These are phyloP conservation scores for Temnothorax curvispinosus DNA, from an alignment of 1,140 invertebrate species.

Conservation along the genomic window DNA sequence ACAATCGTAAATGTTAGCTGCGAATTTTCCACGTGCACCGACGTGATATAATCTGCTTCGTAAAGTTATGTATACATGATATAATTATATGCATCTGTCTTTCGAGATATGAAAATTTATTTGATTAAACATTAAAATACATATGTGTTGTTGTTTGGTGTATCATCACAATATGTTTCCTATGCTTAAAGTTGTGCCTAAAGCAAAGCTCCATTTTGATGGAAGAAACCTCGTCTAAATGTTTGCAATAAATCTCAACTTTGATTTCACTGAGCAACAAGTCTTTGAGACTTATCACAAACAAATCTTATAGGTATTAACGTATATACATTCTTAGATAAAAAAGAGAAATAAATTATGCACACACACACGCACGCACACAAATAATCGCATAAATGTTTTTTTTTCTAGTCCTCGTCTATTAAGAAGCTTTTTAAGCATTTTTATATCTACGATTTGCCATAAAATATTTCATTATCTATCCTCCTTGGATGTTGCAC, in stretches of 20 bases:
- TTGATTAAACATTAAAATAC: constrained; percentile 79
- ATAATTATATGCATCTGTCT: constrained; percentile 8
- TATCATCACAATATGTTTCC: constrained; percentile 75
- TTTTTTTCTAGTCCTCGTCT: constrained; percentile 31
- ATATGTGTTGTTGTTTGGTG: constrained; percentile 69
- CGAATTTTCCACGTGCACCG: not conserved
- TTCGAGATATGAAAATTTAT: constrained; percentile 75
- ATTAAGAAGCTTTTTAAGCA: constrained; percentile 27
- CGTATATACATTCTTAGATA: constrained; percentile 20
- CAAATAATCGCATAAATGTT: constrained; percentile 2
- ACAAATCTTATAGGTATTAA: not conserved
- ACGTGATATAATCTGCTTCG: constrained; percentile 13
- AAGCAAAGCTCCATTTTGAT: constrained; percentile 13
- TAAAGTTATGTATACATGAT: not conserved
- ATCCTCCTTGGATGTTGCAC: not conserved
- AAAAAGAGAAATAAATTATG: constrained; percentile 17
- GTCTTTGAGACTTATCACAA: constrained; percentile 1
- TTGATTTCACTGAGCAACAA: constrained; percentile 24
- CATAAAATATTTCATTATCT: constrained; percentile 37
- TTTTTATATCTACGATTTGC: constrained; percentile 38
- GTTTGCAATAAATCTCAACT: constrained; percentile 22
- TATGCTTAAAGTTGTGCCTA: constrained; percentile 68
- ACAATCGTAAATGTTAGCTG: not conserved
- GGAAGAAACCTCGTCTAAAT: constrained; percentile 1
- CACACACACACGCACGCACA: not conserved